Conservation (phyloP, 2,113 vertebrate species). For the Gopherus evgoodei region DNA sequence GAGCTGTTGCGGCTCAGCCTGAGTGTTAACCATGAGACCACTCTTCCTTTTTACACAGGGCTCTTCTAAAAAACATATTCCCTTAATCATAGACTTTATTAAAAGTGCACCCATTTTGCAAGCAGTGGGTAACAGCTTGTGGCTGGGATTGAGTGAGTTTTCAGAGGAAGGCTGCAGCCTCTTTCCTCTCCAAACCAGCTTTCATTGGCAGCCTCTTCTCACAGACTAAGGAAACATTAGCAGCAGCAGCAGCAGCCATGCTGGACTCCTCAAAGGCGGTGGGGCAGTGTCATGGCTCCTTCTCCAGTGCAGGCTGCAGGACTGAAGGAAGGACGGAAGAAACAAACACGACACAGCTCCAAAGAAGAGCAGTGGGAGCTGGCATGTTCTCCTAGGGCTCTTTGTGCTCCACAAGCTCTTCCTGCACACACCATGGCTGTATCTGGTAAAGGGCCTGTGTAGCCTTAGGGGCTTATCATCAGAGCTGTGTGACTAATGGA, state of each 20-base stretch:
- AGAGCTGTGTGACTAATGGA: not conserved
- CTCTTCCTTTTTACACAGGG: not conserved
- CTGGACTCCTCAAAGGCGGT: not conserved
- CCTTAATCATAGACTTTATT: not conserved
- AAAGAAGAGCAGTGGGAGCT: not conserved
- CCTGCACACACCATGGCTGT: not conserved
- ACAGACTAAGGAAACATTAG: not conserved
- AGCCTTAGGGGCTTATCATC: not conserved
- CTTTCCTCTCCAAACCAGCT: not conserved
- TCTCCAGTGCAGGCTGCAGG: not conserved
- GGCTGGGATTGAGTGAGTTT: not conserved
- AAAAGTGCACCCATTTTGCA: not conserved
- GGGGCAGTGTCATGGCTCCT: not conserved
- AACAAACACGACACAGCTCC: not conserved
- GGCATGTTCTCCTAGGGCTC: too few species aligned
- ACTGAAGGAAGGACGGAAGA: too few species aligned
- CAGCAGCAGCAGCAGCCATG: too few species aligned
- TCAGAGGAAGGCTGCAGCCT: not conserved
- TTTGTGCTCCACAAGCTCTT: not conserved
- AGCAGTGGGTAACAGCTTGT: not conserved
- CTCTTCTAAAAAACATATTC: not conserved
- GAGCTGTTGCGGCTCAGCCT: not conserved
- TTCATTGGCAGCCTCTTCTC: not conserved
- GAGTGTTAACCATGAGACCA: not conserved
- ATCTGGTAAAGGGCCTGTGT: accelerated